Percentiles rank a stretch among this genome's conserved stretches.
phyloP scores from a whole-genome alignment of 2,113 vertebrate species.

The Syngnathus typhle region DNA sequence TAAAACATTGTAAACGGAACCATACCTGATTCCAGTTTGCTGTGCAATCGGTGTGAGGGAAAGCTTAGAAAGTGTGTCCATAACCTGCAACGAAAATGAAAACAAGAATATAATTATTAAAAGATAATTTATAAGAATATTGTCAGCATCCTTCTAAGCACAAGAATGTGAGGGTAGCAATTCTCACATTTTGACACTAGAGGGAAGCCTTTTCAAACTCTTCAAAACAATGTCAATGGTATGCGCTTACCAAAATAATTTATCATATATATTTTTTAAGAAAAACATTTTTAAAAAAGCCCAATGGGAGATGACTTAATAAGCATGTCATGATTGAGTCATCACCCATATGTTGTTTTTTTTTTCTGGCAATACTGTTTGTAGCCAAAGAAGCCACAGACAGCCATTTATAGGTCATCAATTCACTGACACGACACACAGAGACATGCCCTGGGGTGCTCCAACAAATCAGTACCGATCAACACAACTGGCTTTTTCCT shows the following conservation, averaged over 20 bases:
- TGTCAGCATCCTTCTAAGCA: background rate
- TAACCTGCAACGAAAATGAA: conserved; percentile 74
- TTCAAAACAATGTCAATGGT: background rate
- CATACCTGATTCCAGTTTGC: conserved; percentile 85
- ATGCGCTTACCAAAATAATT: background rate
- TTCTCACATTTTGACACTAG: conserved; percentile 26
- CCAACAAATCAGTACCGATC: conserved; percentile 47
- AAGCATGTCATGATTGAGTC: background rate
- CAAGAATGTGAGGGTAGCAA: conserved; percentile 10
- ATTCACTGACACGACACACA: conserved; percentile 5
- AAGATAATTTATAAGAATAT: no score
- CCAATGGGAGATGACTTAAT: background rate
- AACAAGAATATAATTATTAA: background rate
- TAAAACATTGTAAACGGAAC: background rate
- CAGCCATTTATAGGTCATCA: conserved; percentile 3
- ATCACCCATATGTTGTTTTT: background rate
- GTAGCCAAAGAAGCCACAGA: background rate
- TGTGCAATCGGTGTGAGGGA: conserved; percentile 80
- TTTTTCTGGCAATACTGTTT: no score
- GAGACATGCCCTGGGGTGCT: conserved; percentile 27
- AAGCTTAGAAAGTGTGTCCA: conserved; percentile 89
- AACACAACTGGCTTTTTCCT: conserved; percentile 17
- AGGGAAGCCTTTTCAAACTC: conserved; percentile 48
- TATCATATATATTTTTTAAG: background rate
- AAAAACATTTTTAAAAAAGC: background rate